Evolutionary conservation across 2,113 vertebrate genomes (phyloP).

Genomic region (Tachysurus fulvidraco): DNA sequence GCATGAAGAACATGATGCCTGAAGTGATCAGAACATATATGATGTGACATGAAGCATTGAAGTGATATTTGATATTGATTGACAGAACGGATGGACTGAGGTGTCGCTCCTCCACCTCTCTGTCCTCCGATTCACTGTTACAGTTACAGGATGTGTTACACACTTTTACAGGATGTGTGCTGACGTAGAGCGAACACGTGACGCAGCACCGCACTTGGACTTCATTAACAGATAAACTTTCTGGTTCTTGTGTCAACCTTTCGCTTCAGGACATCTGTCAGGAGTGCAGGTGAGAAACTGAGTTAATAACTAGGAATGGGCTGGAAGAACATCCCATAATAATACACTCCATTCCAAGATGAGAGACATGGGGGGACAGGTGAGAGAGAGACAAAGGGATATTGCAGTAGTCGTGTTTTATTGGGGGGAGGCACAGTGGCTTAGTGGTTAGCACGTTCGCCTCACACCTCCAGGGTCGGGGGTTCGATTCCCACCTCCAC

Average conservation of each 20-base stretch:
- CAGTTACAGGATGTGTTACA: too few species aligned
- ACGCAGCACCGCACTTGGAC: neutral
- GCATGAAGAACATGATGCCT: neutral
- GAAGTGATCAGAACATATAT: neutral
- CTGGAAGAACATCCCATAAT: neutral
- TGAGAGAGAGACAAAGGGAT: constrained; percentile 14
- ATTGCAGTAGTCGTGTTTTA: neutral
- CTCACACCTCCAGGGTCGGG: too few species aligned
- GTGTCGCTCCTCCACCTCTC: neutral
- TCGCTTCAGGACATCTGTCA: neutral
- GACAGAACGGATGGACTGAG: neutral
- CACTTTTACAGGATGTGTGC: neutral
- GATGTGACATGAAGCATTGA: neutral
- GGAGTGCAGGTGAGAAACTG: neutral
- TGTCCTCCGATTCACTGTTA: neutral
- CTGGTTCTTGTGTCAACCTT: neutral
- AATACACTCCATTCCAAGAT: neutral
- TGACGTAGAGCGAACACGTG: neutral
- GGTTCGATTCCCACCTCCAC: too few species aligned
- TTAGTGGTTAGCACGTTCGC: too few species aligned
- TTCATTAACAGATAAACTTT: neutral
- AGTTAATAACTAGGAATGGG: neutral
- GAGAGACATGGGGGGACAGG: neutral
- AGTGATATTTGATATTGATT: too few species aligned
- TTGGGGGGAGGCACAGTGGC: neutral